These are phyloP conservation scores for Semicossyphus pulcher DNA, from an alignment of 2,113 vertebrate species.

Conservation along the genomic window DNA sequence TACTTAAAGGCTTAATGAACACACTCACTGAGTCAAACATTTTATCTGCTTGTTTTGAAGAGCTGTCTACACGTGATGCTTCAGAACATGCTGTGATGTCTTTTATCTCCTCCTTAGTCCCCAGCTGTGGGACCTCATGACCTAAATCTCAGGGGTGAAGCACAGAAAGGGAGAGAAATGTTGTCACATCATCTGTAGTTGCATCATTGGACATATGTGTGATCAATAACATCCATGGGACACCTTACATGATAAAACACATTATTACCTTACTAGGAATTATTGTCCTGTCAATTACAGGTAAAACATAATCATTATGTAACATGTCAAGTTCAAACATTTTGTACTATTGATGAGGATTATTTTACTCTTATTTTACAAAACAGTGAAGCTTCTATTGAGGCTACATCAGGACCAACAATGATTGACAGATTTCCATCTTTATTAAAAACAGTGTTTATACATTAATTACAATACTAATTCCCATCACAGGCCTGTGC, in stretches of 20 bases:
- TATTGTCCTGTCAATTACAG: not conserved
- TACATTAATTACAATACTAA: constrained; percentile 44
- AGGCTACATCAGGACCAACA: constrained; percentile 36
- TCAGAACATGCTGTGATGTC: constrained; percentile 9
- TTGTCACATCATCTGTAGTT: not conserved
- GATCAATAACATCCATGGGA: too few species aligned
- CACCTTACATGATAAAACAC: too few species aligned
- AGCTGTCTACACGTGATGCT: not conserved
- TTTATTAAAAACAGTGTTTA: constrained; percentile 64
- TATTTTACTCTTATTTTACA: too few species aligned
- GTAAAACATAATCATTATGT: not conserved
- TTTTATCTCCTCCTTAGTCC: not conserved
- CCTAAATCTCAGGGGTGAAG: constrained; percentile 4
- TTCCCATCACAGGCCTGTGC: constrained; percentile 24
- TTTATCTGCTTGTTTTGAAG: not conserved
- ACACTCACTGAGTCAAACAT: not conserved
- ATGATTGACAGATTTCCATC: constrained; percentile 1
- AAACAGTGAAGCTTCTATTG: not conserved
- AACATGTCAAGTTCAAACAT: too few species aligned
- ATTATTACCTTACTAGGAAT: not conserved
- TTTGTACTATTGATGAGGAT: too few species aligned
- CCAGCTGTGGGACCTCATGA: constrained; percentile 5
- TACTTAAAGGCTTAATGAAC: too few species aligned
- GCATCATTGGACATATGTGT: too few species aligned
- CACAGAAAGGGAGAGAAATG: not conserved